A percentile compares a stretch with the other conserved stretches of the same genome.
Conservation (phyloP, 1,140 invertebrate genomes). For the Orussus abietinus region DNA sequence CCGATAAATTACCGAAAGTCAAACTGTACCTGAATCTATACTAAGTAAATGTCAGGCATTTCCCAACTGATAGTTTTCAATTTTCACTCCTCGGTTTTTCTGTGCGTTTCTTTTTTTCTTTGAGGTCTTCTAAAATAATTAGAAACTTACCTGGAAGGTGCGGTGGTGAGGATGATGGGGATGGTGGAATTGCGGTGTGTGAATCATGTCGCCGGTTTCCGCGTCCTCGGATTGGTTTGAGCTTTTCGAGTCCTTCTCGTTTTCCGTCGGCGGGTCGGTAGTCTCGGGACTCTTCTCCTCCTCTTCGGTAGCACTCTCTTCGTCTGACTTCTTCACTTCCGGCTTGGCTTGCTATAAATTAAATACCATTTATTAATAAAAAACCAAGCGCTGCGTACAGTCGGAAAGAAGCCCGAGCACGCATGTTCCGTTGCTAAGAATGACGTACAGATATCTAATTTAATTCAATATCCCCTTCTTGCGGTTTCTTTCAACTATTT, state of each 20-base stretch:
- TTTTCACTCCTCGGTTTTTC: too few species aligned
- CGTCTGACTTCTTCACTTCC: slow-evolving; percentile 17
- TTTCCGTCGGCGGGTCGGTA: slow-evolving; percentile 23
- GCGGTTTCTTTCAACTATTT: too few species aligned
- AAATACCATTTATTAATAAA: slow-evolving; percentile 11
- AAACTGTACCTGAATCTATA: too few species aligned
- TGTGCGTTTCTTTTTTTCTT: too few species aligned
- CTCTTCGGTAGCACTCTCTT: slow-evolving; percentile 6
- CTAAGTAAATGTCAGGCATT: too few species aligned
- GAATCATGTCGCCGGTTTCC: slow-evolving; percentile 61
- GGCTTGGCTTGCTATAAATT: slow-evolving; percentile 17
- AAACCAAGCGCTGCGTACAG: slow-evolving; percentile 30
- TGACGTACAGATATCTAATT: too few species aligned
- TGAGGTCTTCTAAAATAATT: too few species aligned
- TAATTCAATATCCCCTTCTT: too few species aligned
- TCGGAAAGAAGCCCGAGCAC: too few species aligned
- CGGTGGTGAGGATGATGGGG: slow-evolving; percentile 55
- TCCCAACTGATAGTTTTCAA: too few species aligned
- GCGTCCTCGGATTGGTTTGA: slow-evolving; percentile 47
- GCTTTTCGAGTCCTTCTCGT: slow-evolving; percentile 33
- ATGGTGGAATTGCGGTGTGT: slow-evolving; percentile 63
- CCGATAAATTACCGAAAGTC: too few species aligned
- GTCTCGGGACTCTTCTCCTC: slow-evolving; percentile 23
- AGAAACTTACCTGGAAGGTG: slow-evolving; percentile 56
- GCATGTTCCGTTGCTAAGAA: too few species aligned